phyloP scores from a whole-genome alignment of 2,113 vertebrate species.

The Tenebrosternarchus preto region DNA sequence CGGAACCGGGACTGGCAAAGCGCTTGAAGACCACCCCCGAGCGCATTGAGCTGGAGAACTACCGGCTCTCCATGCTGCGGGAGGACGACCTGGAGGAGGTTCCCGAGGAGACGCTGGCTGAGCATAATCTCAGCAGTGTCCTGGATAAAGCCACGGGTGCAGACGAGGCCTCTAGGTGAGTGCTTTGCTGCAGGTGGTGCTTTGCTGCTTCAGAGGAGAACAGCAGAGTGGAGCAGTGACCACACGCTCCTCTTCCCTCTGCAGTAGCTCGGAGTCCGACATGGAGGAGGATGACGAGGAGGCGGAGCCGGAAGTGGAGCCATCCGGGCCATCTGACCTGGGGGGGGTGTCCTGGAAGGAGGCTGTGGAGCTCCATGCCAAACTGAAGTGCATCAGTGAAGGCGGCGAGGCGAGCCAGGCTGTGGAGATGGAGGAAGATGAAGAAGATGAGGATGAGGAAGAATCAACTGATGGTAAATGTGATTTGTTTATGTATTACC shows the following conservation, averaged over 20 bases:
- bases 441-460: slow-evolving; percentile 63
- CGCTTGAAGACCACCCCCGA: slow-evolving; percentile 89
- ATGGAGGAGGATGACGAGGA: slow-evolving; percentile 86
- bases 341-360: slow-evolving; percentile 93
- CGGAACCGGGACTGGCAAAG: slow-evolving; percentile 88
- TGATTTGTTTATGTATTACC: background rate
- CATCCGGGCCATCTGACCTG: slow-evolving; percentile 80
- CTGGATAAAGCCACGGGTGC: slow-evolving; percentile 85
- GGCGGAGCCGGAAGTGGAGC: slow-evolving; percentile 64
- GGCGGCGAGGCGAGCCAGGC: slow-evolving; percentile 64
- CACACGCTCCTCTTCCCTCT: slow-evolving; percentile 2
- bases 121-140: slow-evolving; percentile 95
- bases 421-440: slow-evolving; percentile 48
- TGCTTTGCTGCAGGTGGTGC: no score
- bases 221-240: no score
- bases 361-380: slow-evolving; percentile 86
- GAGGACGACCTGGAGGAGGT: slow-evolving; percentile 95
- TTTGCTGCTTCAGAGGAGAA: background rate
- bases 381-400: slow-evolving; percentile 78
- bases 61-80: slow-evolving; percentile 84
- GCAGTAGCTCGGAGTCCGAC: slow-evolving; percentile 95
- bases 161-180: slow-evolving; percentile 88
- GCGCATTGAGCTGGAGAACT: slow-evolving; percentile 97
- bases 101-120: slow-evolving; percentile 91
- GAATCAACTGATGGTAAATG: slow-evolving; percentile 85